phyloP scores from a whole-genome alignment of 1,140 invertebrate species.

The Spodoptera frugiperda region DNA sequence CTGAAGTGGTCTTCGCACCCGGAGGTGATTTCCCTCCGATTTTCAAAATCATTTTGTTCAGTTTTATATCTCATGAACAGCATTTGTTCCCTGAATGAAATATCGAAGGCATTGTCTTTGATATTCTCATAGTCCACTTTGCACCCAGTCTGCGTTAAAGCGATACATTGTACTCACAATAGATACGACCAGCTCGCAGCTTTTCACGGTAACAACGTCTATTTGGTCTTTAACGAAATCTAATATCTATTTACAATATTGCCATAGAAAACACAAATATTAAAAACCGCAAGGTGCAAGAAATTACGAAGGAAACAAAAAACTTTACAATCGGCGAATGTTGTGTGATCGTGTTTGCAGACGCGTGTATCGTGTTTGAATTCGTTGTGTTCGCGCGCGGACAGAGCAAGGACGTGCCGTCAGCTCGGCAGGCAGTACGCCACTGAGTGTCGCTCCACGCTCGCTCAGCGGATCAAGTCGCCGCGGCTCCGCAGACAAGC shows the following conservation, averaged over 20 bases:
- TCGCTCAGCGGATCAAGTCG: conserved; percentile 25
- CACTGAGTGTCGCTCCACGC: conserved; percentile 57
- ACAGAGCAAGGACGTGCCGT: conserved; percentile 56
- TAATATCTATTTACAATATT: not conserved
- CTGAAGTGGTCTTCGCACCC: conserved; percentile 63
- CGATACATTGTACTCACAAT: conserved; percentile 50
- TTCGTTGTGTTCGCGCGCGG: conserved; percentile 60
- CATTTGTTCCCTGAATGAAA: conserved; percentile 32
- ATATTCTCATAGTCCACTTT: conserved; percentile 33
- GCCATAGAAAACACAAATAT: conserved; percentile 29
- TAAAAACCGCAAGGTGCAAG: conserved; percentile 46
- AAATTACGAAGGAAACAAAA: not conserved
- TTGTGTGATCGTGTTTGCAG: conserved; percentile 15
- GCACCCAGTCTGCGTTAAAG: conserved; percentile 9
- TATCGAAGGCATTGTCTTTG: conserved; percentile 23
- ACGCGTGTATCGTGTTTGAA: conserved; percentile 67
- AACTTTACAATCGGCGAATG: not conserved
- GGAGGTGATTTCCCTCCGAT: conserved; percentile 74
- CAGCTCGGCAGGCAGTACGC: conserved; percentile 65
- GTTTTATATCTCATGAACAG: conserved; percentile 29
- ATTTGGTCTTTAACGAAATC: conserved; percentile 13
- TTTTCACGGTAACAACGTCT: conserved; percentile 39
- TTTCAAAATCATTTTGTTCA: conserved; percentile 74
- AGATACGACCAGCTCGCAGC: conserved; percentile 25
- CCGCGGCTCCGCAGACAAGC: conserved; percentile 47